Evolutionary conservation across 2,113 vertebrate species (phyloP).

Genomic region (Hippolais icterina): DNA sequence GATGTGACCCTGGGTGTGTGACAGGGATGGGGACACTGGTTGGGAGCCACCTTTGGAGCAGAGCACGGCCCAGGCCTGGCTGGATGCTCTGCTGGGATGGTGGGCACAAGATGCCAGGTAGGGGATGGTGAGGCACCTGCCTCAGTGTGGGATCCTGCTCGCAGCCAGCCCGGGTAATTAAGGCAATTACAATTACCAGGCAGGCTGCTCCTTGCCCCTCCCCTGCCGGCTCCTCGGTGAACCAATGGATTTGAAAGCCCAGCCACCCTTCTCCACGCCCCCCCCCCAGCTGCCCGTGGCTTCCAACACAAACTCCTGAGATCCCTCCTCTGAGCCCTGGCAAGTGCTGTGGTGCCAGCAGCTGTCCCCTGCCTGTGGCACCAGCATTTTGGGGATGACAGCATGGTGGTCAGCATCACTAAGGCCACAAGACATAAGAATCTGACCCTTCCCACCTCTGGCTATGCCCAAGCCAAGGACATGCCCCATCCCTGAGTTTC

Average conservation of each 20-base stretch:
- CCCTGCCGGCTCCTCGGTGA: background rate
- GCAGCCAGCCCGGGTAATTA: background rate
- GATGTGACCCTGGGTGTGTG: background rate
- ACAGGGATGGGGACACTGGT: background rate
- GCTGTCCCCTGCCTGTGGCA: background rate
- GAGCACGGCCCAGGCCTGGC: background rate
- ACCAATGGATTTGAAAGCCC: background rate
- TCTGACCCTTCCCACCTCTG: background rate
- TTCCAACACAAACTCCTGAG: background rate
- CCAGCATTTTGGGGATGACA: background rate
- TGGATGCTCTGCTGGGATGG: rapidly evolving
- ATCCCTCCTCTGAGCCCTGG: background rate
- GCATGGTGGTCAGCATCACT: background rate
- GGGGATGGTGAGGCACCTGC: background rate
- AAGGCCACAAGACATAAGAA: background rate
- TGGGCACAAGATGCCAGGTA: background rate
- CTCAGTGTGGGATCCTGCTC: background rate
- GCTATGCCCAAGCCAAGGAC: background rate
- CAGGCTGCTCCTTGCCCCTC: conserved; percentile 23
- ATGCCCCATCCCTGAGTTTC: background rate
- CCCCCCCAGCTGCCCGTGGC: background rate
- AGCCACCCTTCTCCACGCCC: background rate
- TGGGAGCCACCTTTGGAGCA: background rate
- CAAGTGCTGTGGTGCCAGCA: background rate
- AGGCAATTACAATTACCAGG: background rate